phyloP scores from a whole-genome alignment of 2,888 invertebrate genomes.

The Macaria notata region DNA sequence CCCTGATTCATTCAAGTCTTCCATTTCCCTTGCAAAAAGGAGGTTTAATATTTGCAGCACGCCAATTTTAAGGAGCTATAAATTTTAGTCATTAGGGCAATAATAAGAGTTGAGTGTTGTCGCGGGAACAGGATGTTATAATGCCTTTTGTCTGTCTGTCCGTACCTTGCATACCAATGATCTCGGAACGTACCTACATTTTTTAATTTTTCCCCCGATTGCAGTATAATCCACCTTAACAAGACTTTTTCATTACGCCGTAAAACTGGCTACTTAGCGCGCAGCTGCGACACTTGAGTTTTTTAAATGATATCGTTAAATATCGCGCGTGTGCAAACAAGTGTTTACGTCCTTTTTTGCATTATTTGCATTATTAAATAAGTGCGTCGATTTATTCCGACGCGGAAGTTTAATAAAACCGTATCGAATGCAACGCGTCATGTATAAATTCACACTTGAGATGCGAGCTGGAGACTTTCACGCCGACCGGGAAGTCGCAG shows the following conservation, averaged over 20 bases:
- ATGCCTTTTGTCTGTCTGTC: constrained; percentile 76
- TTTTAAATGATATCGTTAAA: constrained; percentile 47
- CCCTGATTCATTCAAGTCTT: constrained; percentile 34
- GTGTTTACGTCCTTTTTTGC: constrained; percentile 36
- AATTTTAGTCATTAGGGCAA: constrained; percentile 80
- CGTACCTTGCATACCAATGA: constrained; percentile 77
- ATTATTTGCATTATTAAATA: constrained; percentile 12
- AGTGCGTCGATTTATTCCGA: background rate
- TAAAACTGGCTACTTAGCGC: constrained; percentile 51
- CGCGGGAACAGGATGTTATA: constrained; percentile 78
- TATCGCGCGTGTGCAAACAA: constrained; percentile 44
- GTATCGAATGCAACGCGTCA: background rate
- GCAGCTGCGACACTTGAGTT: constrained; percentile 48
- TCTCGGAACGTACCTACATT: constrained; percentile 54
- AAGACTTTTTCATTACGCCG: constrained; percentile 51
- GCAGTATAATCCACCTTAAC: constrained; percentile 50
- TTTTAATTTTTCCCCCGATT: constrained; percentile 42
- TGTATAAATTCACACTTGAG: constrained; percentile 4
- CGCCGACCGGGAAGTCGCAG: constrained; percentile 46
- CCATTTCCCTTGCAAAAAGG: constrained; percentile 51
- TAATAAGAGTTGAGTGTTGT: constrained; percentile 76
- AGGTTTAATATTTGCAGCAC: constrained; percentile 75
- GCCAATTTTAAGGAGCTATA: constrained; percentile 77
- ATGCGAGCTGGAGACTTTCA: constrained; percentile 23
- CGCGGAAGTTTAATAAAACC: background rate